Evolutionary conservation across 2,113 vertebrate genomes (phyloP).

Genomic region (Gavia stellata): DNA sequence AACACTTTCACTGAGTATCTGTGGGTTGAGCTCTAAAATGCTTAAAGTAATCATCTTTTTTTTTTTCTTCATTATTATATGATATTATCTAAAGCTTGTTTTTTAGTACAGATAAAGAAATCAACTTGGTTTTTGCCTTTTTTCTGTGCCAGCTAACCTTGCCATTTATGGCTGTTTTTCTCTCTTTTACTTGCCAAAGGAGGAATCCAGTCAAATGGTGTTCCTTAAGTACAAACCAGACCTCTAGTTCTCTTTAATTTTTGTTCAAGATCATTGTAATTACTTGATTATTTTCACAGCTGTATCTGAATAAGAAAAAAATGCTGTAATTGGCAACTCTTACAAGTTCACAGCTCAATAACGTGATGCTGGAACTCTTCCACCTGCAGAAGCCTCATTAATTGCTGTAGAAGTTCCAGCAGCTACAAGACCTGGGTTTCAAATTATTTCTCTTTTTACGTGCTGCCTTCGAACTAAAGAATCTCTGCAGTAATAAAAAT

Average conservation of each 20-base stretch:
- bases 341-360: constrained; percentile 25
- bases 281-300: constrained; percentile 55
- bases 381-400: constrained; percentile 34
- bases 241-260: constrained; percentile 9
- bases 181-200: neutral
- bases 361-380: constrained; percentile 26
- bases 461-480: neutral
- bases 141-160: neutral
- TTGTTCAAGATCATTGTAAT: constrained; percentile 17
- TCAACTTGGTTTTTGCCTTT: neutral
- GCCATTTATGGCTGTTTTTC: neutral
- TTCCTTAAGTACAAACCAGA: neutral
- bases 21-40: constrained; percentile 13
- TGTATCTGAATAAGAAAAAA: constrained; percentile 38
- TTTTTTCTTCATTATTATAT: neutral
- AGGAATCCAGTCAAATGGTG: neutral
- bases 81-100: neutral
- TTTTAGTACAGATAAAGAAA: constrained; percentile 6
- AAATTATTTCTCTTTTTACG: neutral
- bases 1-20: neutral
- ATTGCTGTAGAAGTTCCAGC: neutral
- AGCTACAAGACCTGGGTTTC: neutral
- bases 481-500: neutral
- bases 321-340: constrained; percentile 17
- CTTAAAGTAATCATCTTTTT: neutral